Percentiles rank a stretch among this genome's conserved stretches.
Evolutionary conservation across 2,113 vertebrate species (phyloP).

Genomic region (Phylloscopus trochilus): DNA sequence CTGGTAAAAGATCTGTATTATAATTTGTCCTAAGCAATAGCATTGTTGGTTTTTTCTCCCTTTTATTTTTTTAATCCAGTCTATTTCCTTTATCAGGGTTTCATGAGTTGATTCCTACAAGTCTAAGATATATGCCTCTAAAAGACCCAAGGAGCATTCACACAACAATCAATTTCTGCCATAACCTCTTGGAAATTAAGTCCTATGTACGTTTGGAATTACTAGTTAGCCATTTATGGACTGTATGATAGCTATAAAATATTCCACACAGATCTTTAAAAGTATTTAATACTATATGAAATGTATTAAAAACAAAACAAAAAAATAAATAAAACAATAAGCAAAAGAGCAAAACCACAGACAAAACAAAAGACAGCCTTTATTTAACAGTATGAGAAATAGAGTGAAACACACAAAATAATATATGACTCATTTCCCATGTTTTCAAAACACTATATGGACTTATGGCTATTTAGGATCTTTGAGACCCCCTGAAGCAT

Average conservation of each 20-base stretch:
- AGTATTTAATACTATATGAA: not conserved
- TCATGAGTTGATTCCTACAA: not conserved
- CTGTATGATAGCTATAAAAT: not conserved
- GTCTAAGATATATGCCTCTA: not conserved
- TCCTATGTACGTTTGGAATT: not conserved
- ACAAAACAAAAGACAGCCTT: not conserved
- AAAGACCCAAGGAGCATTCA: not conserved
- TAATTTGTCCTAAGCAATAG: not conserved
- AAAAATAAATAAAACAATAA: too few relatives aligned
- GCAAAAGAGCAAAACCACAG: not conserved
- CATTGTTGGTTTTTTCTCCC: not conserved
- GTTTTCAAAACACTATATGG: not conserved
- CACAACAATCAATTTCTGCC: not conserved
- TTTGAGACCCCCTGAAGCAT: not conserved
- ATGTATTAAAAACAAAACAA: not conserved
- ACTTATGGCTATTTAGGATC: not conserved
- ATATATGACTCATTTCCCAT: not conserved
- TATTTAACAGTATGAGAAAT: not conserved
- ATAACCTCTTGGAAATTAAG: not conserved
- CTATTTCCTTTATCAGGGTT: not conserved
- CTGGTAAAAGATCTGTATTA: not conserved
- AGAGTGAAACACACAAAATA: not conserved
- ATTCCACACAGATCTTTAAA: not conserved
- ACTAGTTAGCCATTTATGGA: not conserved
- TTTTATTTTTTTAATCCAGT: not conserved